Conservation (phyloP, 2,888 invertebrate species). For the Philereme vetulata region DNA sequence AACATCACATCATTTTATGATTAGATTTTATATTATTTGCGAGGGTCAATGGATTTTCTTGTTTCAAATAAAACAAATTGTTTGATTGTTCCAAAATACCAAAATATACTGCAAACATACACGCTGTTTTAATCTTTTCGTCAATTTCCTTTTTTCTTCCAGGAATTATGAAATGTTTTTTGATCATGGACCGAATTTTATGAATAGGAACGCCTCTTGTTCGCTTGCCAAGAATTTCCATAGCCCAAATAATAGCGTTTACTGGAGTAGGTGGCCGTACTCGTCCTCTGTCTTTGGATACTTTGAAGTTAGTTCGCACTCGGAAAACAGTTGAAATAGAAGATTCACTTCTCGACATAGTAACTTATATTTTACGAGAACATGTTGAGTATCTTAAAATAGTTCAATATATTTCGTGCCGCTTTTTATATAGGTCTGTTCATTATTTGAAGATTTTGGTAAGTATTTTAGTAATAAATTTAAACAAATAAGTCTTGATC, state of each 20-base stretch:
- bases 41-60: slow-evolving; percentile 12
- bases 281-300: slow-evolving; percentile 42
- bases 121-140: slow-evolving; percentile 52
- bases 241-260: slow-evolving; percentile 62
- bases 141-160: slow-evolving; percentile 50
- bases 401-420: slow-evolving; percentile 13
- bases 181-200: slow-evolving; percentile 53
- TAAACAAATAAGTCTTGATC: not conserved
- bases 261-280: slow-evolving; percentile 49
- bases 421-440: slow-evolving; percentile 2
- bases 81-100: slow-evolving; percentile 51
- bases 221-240: slow-evolving; percentile 52
- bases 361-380: slow-evolving; percentile 29
- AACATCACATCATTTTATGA: slow-evolving; percentile 8
- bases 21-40: slow-evolving; percentile 10
- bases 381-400: slow-evolving; percentile 20
- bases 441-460: not conserved
- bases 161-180: slow-evolving; percentile 54
- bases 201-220: slow-evolving; percentile 49
- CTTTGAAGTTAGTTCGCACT: slow-evolving; percentile 47
- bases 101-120: slow-evolving; percentile 54
- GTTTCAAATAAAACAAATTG: slow-evolving; percentile 49
- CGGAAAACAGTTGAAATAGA: slow-evolving; percentile 46
- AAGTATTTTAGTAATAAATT: not conserved
- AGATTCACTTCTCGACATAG: slow-evolving; percentile 43